Evolutionary conservation across 2,113 vertebrate species (phyloP), one percentile per base, ranked within the genome.

Genomic region (Ranitomeya imitator): DNA sequence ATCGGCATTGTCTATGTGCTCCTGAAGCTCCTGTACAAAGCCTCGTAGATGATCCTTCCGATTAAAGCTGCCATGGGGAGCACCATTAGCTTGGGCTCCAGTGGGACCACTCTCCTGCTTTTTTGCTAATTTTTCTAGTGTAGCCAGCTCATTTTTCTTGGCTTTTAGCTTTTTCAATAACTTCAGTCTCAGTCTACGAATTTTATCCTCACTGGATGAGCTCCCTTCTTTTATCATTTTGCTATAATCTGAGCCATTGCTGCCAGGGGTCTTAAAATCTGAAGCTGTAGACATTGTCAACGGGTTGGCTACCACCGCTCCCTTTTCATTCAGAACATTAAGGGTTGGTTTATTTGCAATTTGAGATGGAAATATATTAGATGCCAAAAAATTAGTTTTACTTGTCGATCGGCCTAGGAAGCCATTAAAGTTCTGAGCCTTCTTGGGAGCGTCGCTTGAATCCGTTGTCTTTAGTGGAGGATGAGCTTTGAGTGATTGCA

Each of bases 91-190:
- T 0, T 63, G 89, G 89, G 89, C 92, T n/a, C 57, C 90, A 31
- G 26, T 18, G 84, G 73, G 21, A 3, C 87, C 83, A 79, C 7
- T 90, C 45, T 37, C 86, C 84, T 57, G 91, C 88, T 89, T 91
- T 59, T 86, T 92, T 86, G 96, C 86, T 76, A 96, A 80, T 55
- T 91, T 90, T 45, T 97, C 95, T 65, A 99, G 90, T 1, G 95
- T 94, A 4, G 96, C 97, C 15, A 99, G 92, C 90, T 97, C 96
- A 92, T 96, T 97, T 93, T 98, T 99, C 92, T 97, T 98, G 12
- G 96, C 95, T 85, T 98, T 97, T 12, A 99, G 94, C 63, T 97
- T 96, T 93, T 97, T 98, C 51, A 97, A 90, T n/a, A 99, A 94
- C 90, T 97, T 97, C 6, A 96, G 90, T 52, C 98, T 93, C 80